These are phyloP conservation scores for Hipposideros armiger DNA, from an alignment of 2,113 vertebrate genomes.

Conservation along the genomic window DNA sequence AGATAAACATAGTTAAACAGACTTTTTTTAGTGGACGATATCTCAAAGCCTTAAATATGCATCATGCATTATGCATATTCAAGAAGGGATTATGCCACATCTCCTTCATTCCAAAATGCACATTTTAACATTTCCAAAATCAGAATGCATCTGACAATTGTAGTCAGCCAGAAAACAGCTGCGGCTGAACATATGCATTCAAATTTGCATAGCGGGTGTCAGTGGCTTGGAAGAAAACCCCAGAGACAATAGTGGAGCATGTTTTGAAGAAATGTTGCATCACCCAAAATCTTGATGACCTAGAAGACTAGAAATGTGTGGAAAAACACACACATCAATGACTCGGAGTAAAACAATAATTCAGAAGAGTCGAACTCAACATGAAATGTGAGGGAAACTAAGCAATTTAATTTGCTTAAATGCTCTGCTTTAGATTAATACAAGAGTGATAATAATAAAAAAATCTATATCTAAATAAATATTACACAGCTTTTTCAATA, in stretches of 20 bases:
- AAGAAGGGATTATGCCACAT: conserved; percentile 5
- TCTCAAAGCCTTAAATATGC: conserved; percentile 42
- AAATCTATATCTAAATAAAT: neutral
- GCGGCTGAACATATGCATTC: neutral
- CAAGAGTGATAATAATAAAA: neutral
- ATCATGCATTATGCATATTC: conserved; percentile 37
- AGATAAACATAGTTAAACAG: conserved; percentile 49
- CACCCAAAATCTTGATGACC: neutral
- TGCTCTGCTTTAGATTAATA: neutral
- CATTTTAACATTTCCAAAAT: conserved; percentile 62
- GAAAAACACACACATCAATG: neutral
- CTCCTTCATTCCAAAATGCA: conserved; percentile 61
- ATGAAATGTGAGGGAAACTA: neutral
- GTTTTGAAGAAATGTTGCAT: conserved; percentile 4
- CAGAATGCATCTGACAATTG: conserved; percentile 56
- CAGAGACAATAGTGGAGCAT: neutral
- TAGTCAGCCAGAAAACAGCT: conserved; percentile 54
- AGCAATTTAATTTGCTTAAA: neutral
- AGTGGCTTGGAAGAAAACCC: neutral
- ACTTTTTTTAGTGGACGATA: neutral
- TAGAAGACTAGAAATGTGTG: neutral
- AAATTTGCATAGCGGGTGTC: neutral
- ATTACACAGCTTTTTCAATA: neutral
- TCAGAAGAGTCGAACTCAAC: neutral
- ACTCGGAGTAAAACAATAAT: neutral